Percentiles rank a stretch among this genome's conserved stretches.
These are phyloP conservation scores for Neelides folsomi DNA, from an alignment of 2,888 invertebrate species.

Conservation along the genomic window DNA sequence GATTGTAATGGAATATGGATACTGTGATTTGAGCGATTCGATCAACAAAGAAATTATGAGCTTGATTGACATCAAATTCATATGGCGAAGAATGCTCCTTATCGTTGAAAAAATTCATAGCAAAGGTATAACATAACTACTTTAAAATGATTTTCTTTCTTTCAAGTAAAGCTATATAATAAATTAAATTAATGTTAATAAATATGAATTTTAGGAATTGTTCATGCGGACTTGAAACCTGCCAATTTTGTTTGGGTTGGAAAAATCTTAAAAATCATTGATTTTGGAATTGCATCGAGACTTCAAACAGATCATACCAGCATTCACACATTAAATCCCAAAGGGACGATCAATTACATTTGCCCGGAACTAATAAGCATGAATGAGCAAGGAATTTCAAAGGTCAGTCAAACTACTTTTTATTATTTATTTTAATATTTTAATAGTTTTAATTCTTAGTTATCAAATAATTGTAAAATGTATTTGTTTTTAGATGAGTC, in stretches of 20 bases:
- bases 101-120: conserved; percentile 83
- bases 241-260: conserved; percentile 84
- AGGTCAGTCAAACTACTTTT: conserved; percentile 32
- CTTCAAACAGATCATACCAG: conserved; percentile 78
- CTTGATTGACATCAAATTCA: conserved; percentile 9
- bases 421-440: neutral
- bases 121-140: conserved; percentile 47
- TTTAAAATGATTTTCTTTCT: conserved; percentile 2
- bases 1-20: conserved; percentile 85
- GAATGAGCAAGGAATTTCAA: conserved; percentile 21
- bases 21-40: conserved; percentile 70
- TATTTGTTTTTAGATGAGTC: conserved; percentile 53
- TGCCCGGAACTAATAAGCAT: conserved; percentile 72
- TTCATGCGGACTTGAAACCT: conserved; percentile 93
- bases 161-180: neutral
- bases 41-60: conserved; percentile 37
- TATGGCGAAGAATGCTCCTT: conserved; percentile 82
- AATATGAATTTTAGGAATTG: conserved; percentile 53
- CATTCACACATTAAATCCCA: conserved; percentile 64
- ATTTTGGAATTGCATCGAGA: conserved; percentile 89
- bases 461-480: neutral
- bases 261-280: conserved; percentile 80
- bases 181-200: too few relatives aligned
- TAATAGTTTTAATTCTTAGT: neutral
- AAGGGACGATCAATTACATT: conserved; percentile 89